Evolutionary conservation across 2,888 invertebrate species (phyloP), one percentile per base, ranked within the genome.

Genomic region (Acholoe squamosa): DNA sequence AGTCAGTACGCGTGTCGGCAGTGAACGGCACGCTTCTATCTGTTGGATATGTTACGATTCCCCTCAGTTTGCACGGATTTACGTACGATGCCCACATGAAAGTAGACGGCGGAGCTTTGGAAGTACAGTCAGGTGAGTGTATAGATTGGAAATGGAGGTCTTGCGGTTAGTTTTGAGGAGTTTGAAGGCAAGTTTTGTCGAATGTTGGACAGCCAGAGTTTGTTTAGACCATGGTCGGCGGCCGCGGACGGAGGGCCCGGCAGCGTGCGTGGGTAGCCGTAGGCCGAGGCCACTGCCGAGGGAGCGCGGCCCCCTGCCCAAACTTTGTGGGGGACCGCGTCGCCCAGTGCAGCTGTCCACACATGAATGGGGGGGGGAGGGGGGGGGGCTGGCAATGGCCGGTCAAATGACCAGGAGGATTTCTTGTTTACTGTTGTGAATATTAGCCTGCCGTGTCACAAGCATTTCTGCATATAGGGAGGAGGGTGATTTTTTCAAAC

Each of bases 11-110:
- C 71, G 71, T 71, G 71, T 71, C 71, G 71, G 28, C 71, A 71
- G 28, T 14, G 71, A 71, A 71, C 71, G 71, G 71, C 71, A 28
- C 71, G 31, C 71, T 14, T n/a, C n/a, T 25, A n/a, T 28, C 71
- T 28, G 31, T 28, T n/a, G 71, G 31, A 71, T 28, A 28, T 71
- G 25, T 71, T 14, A 22, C 14, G 14, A 71, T 28, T 71, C 31
- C 25, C 71, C 71, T 14, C 12, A 28, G 19, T 71, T 71, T 7
- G 25, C 71, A 71, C 71, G 71, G 71, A 71, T 71, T 71, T 71
- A 71, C 71, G 28, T 28, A 71, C 25, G 28, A 71, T 71, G 71
- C 71, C 71, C 25, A 71, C 71, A 71, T 71, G 71, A 71, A 71
- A 71, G 28, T 71, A 14, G 28, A 5, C 19, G 16, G 25, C 12